Conservation (phyloP, 2,113 vertebrate species). For the Meriones unguiculatus region DNA sequence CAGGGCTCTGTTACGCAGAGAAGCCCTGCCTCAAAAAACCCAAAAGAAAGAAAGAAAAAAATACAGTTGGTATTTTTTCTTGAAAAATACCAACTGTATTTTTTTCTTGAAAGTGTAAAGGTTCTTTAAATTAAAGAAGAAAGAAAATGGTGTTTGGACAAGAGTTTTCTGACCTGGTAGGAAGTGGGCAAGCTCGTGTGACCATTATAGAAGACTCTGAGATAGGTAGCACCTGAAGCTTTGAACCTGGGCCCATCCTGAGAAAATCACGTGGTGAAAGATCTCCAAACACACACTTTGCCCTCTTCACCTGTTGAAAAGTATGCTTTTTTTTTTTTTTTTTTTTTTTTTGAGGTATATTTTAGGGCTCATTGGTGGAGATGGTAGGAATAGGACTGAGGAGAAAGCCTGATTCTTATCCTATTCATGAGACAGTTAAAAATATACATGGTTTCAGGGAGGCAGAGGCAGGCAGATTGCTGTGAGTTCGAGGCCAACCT, state of each 20-base stretch:
- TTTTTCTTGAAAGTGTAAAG: neutral
- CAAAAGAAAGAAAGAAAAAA: no score
- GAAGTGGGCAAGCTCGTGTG: conserved; percentile 3
- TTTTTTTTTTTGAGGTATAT: neutral
- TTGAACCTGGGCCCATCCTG: no score
- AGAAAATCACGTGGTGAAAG: no score
- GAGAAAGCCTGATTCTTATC: neutral
- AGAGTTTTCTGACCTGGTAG: neutral
- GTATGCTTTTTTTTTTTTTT: neutral
- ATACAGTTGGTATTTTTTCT: neutral
- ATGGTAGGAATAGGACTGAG: neutral
- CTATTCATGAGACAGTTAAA: neutral
- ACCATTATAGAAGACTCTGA: no score
- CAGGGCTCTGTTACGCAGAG: no score
- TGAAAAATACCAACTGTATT: neutral
- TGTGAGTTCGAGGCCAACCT: no score
- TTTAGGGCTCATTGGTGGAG: neutral
- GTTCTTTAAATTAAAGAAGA: neutral
- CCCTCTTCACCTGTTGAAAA: neutral
- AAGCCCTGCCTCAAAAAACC: no score
- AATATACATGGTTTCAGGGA: neutral
- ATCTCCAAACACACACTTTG: neutral
- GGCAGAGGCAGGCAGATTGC: no score
- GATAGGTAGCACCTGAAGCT: no score
- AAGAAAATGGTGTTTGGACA: neutral